A percentile compares a stretch with the other conserved stretches of the same genome.
phyloP scores from a whole-genome alignment of 2,888 invertebrate genomes.

The Agriopis marginaria region DNA sequence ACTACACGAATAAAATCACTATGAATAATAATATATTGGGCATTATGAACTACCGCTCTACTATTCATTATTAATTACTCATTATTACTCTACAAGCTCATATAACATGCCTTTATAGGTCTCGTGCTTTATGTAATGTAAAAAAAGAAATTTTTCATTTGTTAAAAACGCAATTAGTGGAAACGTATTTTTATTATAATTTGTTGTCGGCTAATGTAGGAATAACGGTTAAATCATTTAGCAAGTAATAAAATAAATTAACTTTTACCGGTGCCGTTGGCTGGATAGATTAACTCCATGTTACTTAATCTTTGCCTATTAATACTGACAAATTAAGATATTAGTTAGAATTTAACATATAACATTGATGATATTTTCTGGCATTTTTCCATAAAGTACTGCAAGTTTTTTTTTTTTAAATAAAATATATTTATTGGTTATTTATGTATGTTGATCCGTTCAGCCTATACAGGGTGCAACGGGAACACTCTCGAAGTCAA shows the following conservation, averaged over 20 bases:
- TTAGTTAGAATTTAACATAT: no score
- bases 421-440: no score
- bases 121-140: slow-evolving; percentile 41
- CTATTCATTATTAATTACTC: slow-evolving; percentile 56
- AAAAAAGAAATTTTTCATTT: slow-evolving; percentile 42
- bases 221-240: slow-evolving; percentile 44
- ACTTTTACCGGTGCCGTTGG: slow-evolving; percentile 27
- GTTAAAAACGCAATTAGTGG: slow-evolving; percentile 43
- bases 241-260: slow-evolving; percentile 46
- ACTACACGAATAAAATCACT: slow-evolving; percentile 59
- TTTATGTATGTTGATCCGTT: no score
- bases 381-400: not conserved
- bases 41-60: slow-evolving; percentile 53
- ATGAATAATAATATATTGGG: slow-evolving; percentile 62
- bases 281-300: slow-evolving; percentile 14
- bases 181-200: slow-evolving; percentile 43
- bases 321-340: not conserved
- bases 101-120: slow-evolving; percentile 38
- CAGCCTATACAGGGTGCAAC: no score
- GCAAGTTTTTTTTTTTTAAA: no score
- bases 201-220: slow-evolving; percentile 39
- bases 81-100: slow-evolving; percentile 42
- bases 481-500: no score
- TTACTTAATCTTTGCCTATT: not conserved
- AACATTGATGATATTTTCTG: not conserved